A percentile compares a stretch with the other conserved stretches of the same genome.
These are phyloP conservation scores for Nothocercus julius DNA, from an alignment of 2,113 vertebrate genomes.

Conservation along the genomic window DNA sequence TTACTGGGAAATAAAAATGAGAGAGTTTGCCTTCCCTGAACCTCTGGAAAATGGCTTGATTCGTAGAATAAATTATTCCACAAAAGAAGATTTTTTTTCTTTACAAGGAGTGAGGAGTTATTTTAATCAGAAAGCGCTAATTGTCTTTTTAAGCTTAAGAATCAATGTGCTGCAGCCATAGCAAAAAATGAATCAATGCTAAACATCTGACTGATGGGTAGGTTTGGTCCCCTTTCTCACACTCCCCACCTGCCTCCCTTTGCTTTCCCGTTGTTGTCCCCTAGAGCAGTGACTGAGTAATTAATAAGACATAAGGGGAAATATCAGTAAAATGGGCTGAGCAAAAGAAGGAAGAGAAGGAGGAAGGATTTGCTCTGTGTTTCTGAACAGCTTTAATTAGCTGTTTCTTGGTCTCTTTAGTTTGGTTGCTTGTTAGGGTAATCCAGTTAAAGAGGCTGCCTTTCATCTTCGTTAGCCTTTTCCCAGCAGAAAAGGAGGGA, in stretches of 20 bases:
- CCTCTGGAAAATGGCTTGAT: conserved; percentile 17
- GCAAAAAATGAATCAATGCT: conserved; percentile 54
- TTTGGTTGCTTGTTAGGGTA: conserved; percentile 76
- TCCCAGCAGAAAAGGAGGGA: conserved; percentile 49
- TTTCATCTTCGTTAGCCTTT: conserved; percentile 80
- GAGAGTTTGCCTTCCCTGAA: not conserved
- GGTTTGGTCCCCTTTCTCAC: conserved; percentile 61
- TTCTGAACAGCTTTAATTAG: conserved; percentile 82
- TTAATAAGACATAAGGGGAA: conserved; percentile 79
- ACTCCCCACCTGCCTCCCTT: conserved; percentile 69
- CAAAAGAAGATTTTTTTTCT: not conserved
- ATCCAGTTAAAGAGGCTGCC: conserved; percentile 82
- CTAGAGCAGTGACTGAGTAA: not conserved
- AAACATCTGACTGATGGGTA: conserved; percentile 59
- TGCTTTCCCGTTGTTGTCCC: not conserved
- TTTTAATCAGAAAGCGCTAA: conserved; percentile 57
- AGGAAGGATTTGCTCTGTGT: conserved; percentile 66
- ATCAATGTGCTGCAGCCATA: conserved; percentile 50
- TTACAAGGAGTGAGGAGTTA: not conserved
- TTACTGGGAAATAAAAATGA: not conserved
- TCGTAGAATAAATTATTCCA: conserved; percentile 33
- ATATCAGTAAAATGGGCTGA: conserved; percentile 76
- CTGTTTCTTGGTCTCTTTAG: conserved; percentile 77
- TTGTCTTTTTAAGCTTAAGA: conserved; percentile 49
- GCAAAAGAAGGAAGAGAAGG: conserved; percentile 35